A percentile compares a stretch with the other conserved stretches of the same genome.
These are phyloP conservation scores for Peromyscus nudipes DNA, from an alignment of 2,797 vertebrate species.

Conservation along the genomic window DNA sequence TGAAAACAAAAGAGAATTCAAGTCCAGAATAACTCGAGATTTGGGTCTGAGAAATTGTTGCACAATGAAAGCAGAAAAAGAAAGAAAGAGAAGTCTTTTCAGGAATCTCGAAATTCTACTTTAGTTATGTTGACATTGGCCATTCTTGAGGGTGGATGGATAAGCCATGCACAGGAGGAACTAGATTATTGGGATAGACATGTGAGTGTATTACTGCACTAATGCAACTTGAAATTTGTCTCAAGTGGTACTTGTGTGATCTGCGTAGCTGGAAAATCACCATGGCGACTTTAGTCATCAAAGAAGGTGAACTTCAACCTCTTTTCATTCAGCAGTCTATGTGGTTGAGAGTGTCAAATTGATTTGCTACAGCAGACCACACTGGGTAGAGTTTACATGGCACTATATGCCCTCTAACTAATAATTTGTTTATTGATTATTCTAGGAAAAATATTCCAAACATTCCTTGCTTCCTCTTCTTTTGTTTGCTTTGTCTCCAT, in stretches of 20 bases:
- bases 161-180: background rate
- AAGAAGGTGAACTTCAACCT: background rate
- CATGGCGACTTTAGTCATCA: conserved; percentile 1
- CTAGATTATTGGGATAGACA: background rate
- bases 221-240: background rate
- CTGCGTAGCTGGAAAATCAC: background rate
- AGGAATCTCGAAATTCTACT: background rate
- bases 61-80: background rate
- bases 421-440: conserved; percentile 42
- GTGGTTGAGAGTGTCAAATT: background rate
- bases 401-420: background rate
- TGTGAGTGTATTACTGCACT: background rate
- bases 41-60: background rate
- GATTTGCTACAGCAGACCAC: background rate
- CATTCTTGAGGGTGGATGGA: background rate
- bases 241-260: background rate
- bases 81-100: background rate
- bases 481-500: conserved; percentile 12
- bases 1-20: background rate
- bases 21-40: background rate
- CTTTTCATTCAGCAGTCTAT: conserved; percentile 20
- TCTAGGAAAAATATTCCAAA: background rate
- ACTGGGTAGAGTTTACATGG: background rate
- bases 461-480: background rate
- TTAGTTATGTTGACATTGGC: background rate